These are phyloP conservation scores for Caenorhabditis parvicauda DNA, from an alignment of 2,888 invertebrate species.

Conservation along the genomic window DNA sequence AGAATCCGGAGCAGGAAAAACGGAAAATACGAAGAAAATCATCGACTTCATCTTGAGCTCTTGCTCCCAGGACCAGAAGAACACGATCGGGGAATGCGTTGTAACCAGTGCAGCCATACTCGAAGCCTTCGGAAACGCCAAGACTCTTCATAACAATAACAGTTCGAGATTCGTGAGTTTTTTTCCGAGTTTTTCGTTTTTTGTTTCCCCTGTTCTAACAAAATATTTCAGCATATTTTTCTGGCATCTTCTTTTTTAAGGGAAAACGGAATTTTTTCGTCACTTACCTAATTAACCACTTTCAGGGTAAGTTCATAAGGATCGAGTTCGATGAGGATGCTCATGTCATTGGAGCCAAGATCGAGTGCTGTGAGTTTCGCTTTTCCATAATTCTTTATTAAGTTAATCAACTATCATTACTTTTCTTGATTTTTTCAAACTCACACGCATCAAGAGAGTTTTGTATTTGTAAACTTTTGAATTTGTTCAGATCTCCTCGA, in stretches of 20 bases:
- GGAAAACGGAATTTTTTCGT: background rate
- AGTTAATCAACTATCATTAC: background rate
- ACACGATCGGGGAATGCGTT: constrained; percentile 26
- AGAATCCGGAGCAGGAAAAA: constrained; percentile 71
- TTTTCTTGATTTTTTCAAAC: background rate
- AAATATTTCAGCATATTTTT: background rate
- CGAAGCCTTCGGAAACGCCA: constrained; percentile 61
- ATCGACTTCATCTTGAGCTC: constrained; percentile 64
- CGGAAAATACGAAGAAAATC: constrained; percentile 68
- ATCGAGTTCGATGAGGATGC: constrained; percentile 52
- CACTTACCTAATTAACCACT: too few relatives aligned
- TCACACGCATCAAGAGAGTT: background rate
- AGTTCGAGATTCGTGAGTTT: constrained; percentile 54
- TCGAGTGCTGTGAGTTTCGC: constrained; percentile 56
- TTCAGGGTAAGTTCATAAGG: constrained; percentile 59
- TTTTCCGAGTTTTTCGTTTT: background rate
- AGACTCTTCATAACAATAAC: constrained; percentile 58
- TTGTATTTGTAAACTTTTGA: background rate
- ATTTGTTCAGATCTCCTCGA: constrained; percentile 53
- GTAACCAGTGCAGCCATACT: constrained; percentile 37
- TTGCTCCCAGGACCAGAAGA: constrained; percentile 8
- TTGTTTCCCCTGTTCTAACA: background rate
- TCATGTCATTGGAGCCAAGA: constrained; percentile 47
- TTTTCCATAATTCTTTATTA: constrained; percentile 1
- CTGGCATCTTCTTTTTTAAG: background rate